Base-by-base conservation (phyloP, 2,888 invertebrate species). In the Drosophila pullipes region DNA sequence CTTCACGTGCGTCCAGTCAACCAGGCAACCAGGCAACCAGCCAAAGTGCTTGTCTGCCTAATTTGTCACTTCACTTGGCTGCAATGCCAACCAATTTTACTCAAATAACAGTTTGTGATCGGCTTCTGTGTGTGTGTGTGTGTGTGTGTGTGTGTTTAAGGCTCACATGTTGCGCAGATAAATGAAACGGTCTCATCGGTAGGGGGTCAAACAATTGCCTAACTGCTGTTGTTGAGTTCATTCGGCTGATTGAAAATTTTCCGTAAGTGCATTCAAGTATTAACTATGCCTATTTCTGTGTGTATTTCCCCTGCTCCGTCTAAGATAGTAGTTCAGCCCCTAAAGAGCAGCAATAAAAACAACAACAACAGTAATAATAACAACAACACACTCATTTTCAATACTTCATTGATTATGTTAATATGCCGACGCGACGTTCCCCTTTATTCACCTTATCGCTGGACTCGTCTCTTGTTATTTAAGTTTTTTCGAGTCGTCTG, bases 321-420 rank as follows among this genome's bases (percentile, higher is more conserved):
- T 70, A 57, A 81, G 83, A 70, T 71, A 75, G 72, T 83, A 74
- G 70, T 58, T 73, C 60, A 74, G 66, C 62, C 73, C 66, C 64
- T 78, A 60, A 69, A 54, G 28, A 69, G 65, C 37, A 64, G 61
- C 52, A 59, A 59, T 55, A 53, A 25, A 33, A 35, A 41, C 13
- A 35, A 33, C 33, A 53, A 53, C 30, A 22, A 58, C 55, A 62
- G 59, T 62, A 53, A 33, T 30, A 39, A 41, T 3, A 35, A 33
- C 11, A 53, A 37, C 35, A 13, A 53, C 30, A 18, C 37, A 22
- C 33, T 49, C 62, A 18, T 39, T 57, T 74, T 66, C 39, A 66
- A 78, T 81, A 82, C 64, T 77, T 81, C 85, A 88, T 90, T 83
- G 90, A 90, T 88, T 90, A 90, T 86, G 90, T 78, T 88, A 90